phyloP scores from a whole-genome alignment of 1,140 invertebrate species.

The Thrips palmi region DNA sequence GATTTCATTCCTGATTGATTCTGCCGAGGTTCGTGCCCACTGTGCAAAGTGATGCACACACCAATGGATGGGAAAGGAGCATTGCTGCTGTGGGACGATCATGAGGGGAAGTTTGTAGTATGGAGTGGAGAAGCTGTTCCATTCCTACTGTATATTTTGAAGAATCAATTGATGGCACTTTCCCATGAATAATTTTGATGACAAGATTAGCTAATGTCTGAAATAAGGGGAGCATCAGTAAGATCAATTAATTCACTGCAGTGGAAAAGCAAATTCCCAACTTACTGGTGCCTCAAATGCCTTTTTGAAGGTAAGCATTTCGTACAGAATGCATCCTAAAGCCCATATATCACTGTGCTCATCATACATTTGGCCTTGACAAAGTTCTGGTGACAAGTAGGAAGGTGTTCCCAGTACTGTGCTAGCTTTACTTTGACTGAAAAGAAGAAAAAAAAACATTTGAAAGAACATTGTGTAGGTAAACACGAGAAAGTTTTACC shows the following conservation, averaged over 20 bases:
- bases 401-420: slow-evolving; percentile 64
- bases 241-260: neutral
- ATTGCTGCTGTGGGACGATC: slow-evolving; percentile 8
- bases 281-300: slow-evolving; percentile 42
- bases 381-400: slow-evolving; percentile 74
- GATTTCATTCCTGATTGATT: no score
- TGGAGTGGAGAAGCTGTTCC: slow-evolving; percentile 4
- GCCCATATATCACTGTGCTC: slow-evolving; percentile 72
- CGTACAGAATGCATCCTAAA: slow-evolving; percentile 66
- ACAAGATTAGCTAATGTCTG: slow-evolving; percentile 13
- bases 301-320: slow-evolving; percentile 37
- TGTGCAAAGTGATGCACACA: no score
- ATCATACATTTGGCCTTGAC: slow-evolving; percentile 52
- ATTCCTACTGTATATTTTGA: no score
- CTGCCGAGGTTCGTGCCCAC: no score
- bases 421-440: slow-evolving; percentile 31
- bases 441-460: slow-evolving; percentile 9
- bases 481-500: slow-evolving; percentile 5
- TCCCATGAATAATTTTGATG: slow-evolving; percentile 12
- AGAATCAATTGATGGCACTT: no score
- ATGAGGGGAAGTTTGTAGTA: slow-evolving; percentile 11
- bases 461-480: slow-evolving; percentile 1
- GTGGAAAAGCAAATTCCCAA: slow-evolving; percentile 5
- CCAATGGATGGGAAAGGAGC: slow-evolving; percentile 14
- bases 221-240: slow-evolving; percentile 3